Evolutionary conservation across 2,888 invertebrate genomes (phyloP).

Genomic region (Biston betularia): DNA sequence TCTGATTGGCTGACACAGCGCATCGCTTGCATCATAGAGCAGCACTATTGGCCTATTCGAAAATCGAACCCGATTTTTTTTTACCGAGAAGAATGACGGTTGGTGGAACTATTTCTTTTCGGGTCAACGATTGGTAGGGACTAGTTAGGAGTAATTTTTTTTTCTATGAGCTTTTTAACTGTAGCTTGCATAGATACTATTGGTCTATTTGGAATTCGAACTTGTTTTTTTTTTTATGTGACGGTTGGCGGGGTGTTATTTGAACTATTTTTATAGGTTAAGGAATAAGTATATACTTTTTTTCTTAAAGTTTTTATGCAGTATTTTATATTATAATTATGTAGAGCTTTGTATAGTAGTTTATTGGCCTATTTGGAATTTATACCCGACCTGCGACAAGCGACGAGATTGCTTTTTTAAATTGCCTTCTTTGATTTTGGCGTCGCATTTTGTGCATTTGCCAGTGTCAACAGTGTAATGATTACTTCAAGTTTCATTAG

Average conservation of each 20-base stretch:
- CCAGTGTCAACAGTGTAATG: too few relatives aligned
- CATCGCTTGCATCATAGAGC: conserved; percentile 57
- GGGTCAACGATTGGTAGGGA: conserved; percentile 11
- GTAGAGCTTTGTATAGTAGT: too few relatives aligned
- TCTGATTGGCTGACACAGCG: conserved; percentile 52
- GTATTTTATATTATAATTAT: too few relatives aligned
- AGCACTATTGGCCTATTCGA: conserved; percentile 59
- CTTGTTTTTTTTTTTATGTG: background rate
- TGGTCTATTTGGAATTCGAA: conserved; percentile 13
- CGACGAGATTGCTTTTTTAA: too few relatives aligned
- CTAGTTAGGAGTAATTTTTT: conserved; percentile 21
- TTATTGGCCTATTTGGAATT: too few relatives aligned
- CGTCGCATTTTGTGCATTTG: too few relatives aligned
- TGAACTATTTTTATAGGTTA: background rate
- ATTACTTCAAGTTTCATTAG: too few relatives aligned
- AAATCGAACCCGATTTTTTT: conserved; percentile 45
- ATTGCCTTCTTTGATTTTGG: too few relatives aligned
- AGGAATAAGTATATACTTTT: too few relatives aligned
- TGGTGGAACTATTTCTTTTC: conserved; percentile 7
- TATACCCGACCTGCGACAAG: too few relatives aligned
- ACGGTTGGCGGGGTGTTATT: conserved; percentile 1
- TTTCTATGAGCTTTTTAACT: conserved; percentile 16
- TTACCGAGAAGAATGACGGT: conserved; percentile 37
- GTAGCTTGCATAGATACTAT: conserved; percentile 4
- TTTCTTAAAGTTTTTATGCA: too few relatives aligned